Evolutionary conservation across 2,797 vertebrate genomes (phyloP), one percentile per base, ranked within the genome.

Genomic region (Periophthalmus magnuspinnatus): DNA sequence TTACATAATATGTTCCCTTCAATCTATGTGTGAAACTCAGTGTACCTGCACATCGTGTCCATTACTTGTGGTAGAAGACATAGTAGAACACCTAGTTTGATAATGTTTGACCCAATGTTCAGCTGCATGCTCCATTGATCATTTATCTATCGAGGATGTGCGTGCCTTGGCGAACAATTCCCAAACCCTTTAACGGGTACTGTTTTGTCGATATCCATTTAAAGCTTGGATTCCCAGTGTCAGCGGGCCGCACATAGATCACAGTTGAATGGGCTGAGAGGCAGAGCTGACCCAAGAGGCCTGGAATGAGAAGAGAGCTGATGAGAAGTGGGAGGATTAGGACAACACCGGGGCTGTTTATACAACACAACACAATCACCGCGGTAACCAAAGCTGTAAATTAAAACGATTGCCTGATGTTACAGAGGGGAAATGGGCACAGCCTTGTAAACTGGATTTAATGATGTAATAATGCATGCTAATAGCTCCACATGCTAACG

Each of bases 151-250:
- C 5, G 34, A 24, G 54, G 52, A 17, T 21, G 13, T 41, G 66
- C 69, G 28, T 34, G 57, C 28, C 33, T 19, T 34, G 60, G 36
- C 63, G 65, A 71, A 74, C 59, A 65, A 72, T 75, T 70, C 69
- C 54, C 38, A 80, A 62, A 57, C 75, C 71, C 67, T 65, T 57
- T 62, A 54, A 81, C 52, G 72, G 58, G 84, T 81, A 10, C 52
- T 24, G 50, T 47, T 50, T 41, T 77, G 69, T 83, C 83, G 60
- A 84, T 87, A 83, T 41, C 47, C 41, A 77, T 72, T 54, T 70
- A 22, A 16, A 77, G 66, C 78, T 79, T 83, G 79, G 75, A 80
- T 77, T 82, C 69, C 69, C 65, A 56, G 62, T 65, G 67, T 80
- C 69, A 58, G 65, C 13, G 3, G 19, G 36, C 24, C 61, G 65